Evolutionary conservation across 2,888 invertebrate species (phyloP).

Genomic region (Caenorhabditis sp.): DNA sequence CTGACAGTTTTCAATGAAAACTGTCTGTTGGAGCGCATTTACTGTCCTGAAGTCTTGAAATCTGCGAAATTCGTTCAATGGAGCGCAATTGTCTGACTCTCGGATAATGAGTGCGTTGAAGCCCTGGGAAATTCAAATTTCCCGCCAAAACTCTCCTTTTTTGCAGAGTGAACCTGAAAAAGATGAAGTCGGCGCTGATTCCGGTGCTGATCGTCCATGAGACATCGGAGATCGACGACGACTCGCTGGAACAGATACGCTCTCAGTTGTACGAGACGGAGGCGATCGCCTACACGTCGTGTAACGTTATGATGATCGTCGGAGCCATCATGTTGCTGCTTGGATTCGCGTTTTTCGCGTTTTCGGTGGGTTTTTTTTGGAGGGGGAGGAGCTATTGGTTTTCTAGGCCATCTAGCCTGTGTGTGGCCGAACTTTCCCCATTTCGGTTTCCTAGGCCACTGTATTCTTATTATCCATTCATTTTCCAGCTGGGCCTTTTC

Average conservation of each 20-base stretch:
- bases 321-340: conserved; percentile 54
- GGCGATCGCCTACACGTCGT: conserved; percentile 50
- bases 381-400: too few species aligned
- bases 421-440: background rate
- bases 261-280: conserved; percentile 73
- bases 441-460: too few species aligned
- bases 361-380: conserved; percentile 40
- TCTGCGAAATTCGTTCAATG: background rate
- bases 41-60: too few species aligned
- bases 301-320: conserved; percentile 52
- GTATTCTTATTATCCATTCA: background rate
- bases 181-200: conserved; percentile 76
- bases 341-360: conserved; percentile 53
- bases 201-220: conserved; percentile 75
- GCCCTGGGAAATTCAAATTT: background rate
- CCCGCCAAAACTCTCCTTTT: background rate
- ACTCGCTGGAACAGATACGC: conserved; percentile 72
- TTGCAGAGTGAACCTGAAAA: conserved; percentile 70
- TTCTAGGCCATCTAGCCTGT: background rate
- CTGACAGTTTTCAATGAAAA: background rate
- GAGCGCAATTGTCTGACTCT: background rate
- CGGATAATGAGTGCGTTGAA: background rate
- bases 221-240: conserved; percentile 78
- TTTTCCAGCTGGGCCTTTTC: conserved; percentile 59
- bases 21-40: too few species aligned